Evolutionary conservation across 2,888 invertebrate genomes (phyloP), one percentile per base, ranked within the genome.

Genomic region (Zhengitettix transpicula): DNA sequence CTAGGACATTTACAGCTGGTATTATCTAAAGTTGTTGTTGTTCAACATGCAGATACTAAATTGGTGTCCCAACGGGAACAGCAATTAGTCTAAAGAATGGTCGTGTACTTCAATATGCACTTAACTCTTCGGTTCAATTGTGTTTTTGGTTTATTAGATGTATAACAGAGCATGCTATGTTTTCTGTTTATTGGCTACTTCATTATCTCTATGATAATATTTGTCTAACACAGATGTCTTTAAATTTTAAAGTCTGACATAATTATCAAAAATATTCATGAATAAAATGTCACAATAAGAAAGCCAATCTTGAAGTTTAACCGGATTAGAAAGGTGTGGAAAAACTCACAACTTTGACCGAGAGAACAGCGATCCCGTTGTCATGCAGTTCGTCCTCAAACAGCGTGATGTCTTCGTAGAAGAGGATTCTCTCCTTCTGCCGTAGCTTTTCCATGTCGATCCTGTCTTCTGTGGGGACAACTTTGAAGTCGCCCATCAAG

Each of bases 321-420:
- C 28, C 7, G 28, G 7, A 28, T 28, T 28, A 7, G 7, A 12
- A 47, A 47, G n/a, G n/a, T 47, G 9, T 7, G 8, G 15, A 40
- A 10, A 42, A 44, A 78, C 84, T 83, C 78, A 95, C 95, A 77
- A 99, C 89, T 84, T 97, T 95, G 0, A 94, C 91, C 64, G 86
- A 87, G 67, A 87, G 81, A 58, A 88, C 84, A 1, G 98, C 91
- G 59, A 91, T 86, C 15, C 99, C 99, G 78, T 99, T 92, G 75
- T 99, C 99, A 71, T 97, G 97, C 55, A 99, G 75, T 73, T 99
- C 99, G 77, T 99, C 99, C 76, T 99, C 99, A 77, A 89, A 99
- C 47, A 99, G 75, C 60, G 90, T 87, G 42, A 98, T 75, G 71
- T 98, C 95, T 67, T 92, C 87, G 73, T 92, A 98, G 72, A 97